Evolutionary conservation across 2,797 vertebrate genomes (phyloP), one percentile per base, ranked within the genome.

Genomic region (Argentina silus): DNA sequence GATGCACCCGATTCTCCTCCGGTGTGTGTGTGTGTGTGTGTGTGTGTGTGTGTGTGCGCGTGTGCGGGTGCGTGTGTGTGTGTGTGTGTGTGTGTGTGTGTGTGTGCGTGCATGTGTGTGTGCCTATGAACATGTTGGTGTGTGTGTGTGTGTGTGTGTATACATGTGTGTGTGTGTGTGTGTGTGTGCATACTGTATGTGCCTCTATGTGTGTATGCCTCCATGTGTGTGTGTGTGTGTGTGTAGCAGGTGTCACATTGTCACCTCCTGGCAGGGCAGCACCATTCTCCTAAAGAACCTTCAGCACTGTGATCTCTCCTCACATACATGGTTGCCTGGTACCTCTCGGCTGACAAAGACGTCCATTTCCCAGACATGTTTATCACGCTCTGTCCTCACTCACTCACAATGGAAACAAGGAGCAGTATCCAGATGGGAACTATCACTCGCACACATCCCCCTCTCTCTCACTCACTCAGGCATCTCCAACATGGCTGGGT

Each of bases 351-450:
- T 78, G 74, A 83, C 81, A 82, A 80, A 81, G 69, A 70, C 70
- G 70, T 80, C 79, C 23, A 55, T 86, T 92, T 92, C 81, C 86
- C 83, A 81, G 77, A 81, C 77, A 10, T 80, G 79, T 91, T 91
- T 89, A 90, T 86, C 85, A 17, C 69, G 70, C 14, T 88, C 75
- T 78, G 85, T 82, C 85, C 85, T 81, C 21, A 50, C 48, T 82
- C 21, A 50, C 48, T 75, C 75, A 78, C 74, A 65, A 78, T 77
- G 83, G 82, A 81, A 78, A 80, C 72, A 55, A 76, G 67, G 51
- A 80, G 76, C 69, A 68, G 62, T 82, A 74, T 77, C 76, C 74
- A 87, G 77, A 86, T 86, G 86, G 73, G 79, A 89, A 81, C 86
- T 84, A 85, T 85, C 55, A 1, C 27, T 4, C 1, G 72, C 78